Base-by-base conservation (phyloP, 2,113 vertebrate species). In the Polypterus bichir region DNA sequence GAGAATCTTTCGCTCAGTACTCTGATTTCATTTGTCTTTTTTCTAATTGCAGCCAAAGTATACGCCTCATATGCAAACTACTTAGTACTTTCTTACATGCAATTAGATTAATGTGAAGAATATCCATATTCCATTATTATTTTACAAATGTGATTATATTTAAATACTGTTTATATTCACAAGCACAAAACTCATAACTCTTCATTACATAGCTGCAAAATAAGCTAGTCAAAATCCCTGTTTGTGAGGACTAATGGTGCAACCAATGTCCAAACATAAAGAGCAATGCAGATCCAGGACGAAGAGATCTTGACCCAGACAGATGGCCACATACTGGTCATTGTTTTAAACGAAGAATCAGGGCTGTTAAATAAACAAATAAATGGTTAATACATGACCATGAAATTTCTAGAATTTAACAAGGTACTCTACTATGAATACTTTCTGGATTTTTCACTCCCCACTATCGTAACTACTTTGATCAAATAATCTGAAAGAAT, bases 251-350 rank as follows among this genome's bases (percentile, higher is more conserved):
- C 92, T 70, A 99, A 87, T 0, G 96, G 96, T 3, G 96, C 96
- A 71, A 91, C 88, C 74, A 99, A 86, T 8, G 96, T 99, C 96
- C 96, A 99, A 59, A 96, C 90, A 0, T 99, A 99, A 0, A 99
- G 88, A 49, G 89, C 82, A 0, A 99, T 85, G 74, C 96, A 95
- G 66, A 99, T 92, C 94, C 96, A 99, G 72, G 91, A 97, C 74
- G 94, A 98, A 4, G 88, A 93, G 55, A 99, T 94, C 81, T 99
- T 99, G 81, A 99, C 96, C 96, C 96, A 99, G 62, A 99, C 96
- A 0, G 96, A 90, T 0, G 96, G 94, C 96, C 94, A 99, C 47
- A 89, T 92, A 79, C 94, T 98, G 49, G 91, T 97, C 91, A 99
- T 92, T 0, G 75, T 84, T 71, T 92, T 83, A 0, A 93, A 95